Conservation (phyloP, 1,140 invertebrate species). For the Pararge aegeria region DNA sequence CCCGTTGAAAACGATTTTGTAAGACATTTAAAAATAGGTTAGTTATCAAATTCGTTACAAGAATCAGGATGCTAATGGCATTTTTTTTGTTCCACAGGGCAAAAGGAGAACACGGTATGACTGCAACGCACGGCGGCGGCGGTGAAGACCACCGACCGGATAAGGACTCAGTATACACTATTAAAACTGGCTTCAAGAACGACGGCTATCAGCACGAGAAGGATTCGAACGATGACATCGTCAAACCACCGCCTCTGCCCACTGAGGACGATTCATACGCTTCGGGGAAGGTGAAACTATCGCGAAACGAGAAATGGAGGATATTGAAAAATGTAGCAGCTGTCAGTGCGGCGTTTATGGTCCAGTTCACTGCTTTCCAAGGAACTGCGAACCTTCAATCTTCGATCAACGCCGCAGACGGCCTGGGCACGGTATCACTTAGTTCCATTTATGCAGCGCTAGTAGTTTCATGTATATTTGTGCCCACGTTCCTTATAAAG, state of each 20-base stretch:
- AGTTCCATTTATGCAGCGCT: constrained; percentile 93
- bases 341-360: constrained; percentile 93
- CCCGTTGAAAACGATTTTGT: too few species aligned
- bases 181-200: constrained; percentile 82
- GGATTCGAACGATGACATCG: constrained; percentile 77
- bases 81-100: constrained; percentile 46
- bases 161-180: constrained; percentile 60
- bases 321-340: constrained; percentile 93
- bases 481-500: constrained; percentile 94
- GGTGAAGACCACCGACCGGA: constrained; percentile 72
- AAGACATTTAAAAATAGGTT: too few species aligned
- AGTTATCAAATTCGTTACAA: too few species aligned
- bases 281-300: constrained; percentile 88
- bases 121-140: constrained; percentile 71
- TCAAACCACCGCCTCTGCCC: constrained; percentile 83
- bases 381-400: constrained; percentile 94
- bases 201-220: constrained; percentile 83
- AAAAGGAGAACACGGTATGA: constrained; percentile 68
- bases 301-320: constrained; percentile 89
- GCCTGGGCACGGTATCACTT: constrained; percentile 90
- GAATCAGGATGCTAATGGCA: neutral
- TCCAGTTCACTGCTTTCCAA: constrained; percentile 95
- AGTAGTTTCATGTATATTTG: constrained; percentile 95
- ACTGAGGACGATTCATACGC: constrained; percentile 83
- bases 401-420: constrained; percentile 91